These are phyloP conservation scores for Mesocricetus auratus DNA, from an alignment of 2,113 vertebrate genomes.

Conservation along the genomic window DNA sequence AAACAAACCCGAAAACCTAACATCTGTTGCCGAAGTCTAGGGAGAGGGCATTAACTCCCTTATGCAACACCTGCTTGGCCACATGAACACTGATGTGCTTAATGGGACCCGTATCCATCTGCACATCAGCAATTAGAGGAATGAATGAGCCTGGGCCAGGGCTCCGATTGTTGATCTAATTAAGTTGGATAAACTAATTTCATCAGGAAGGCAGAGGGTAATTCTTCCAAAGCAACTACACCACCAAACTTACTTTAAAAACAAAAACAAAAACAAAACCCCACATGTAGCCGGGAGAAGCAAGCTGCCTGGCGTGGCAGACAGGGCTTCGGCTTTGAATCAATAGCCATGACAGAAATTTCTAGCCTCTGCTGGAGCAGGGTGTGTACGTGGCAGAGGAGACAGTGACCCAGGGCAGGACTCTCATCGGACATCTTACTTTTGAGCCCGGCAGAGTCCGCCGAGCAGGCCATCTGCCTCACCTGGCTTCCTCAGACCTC, in stretches of 20 bases:
- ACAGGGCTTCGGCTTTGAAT: neutral
- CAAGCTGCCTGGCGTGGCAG: neutral
- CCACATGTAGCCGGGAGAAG: neutral
- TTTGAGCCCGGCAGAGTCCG: neutral
- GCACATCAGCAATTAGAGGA: constrained; percentile 79
- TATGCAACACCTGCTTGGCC: constrained; percentile 80
- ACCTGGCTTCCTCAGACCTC: neutral
- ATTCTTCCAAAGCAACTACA: constrained; percentile 65
- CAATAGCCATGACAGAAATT: neutral
- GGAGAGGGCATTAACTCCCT: constrained; percentile 75
- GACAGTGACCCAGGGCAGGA: neutral
- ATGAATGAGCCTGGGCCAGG: constrained; percentile 62
- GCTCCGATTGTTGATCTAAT: constrained; percentile 71
- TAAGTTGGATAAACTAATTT: constrained; percentile 74
- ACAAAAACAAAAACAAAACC: too few species aligned
- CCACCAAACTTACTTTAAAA: constrained; percentile 70
- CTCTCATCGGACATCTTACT: neutral
- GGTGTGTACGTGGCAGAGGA: fast-evolving
- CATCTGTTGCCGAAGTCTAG: constrained; percentile 77
- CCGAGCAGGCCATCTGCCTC: neutral
- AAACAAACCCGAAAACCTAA: constrained; percentile 40
- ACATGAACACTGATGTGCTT: constrained; percentile 76
- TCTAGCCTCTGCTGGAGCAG: neutral
- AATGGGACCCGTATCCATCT: constrained; percentile 75
- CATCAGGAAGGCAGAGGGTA: constrained; percentile 71